Conservation (phyloP, 2,113 vertebrate genomes). For the Phylloscopus whistleri region DNA sequence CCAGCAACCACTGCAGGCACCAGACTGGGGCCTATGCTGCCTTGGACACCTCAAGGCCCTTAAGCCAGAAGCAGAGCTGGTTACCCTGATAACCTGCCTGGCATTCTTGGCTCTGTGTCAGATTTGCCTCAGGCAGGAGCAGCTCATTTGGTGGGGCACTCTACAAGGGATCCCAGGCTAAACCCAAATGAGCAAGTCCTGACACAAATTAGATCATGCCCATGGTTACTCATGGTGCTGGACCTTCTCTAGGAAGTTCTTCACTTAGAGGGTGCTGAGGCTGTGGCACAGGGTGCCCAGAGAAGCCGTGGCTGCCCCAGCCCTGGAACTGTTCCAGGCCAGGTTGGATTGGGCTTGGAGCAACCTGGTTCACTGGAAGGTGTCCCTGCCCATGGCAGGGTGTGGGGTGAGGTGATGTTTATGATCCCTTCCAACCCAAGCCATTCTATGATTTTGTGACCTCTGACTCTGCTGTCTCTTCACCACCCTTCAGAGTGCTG, state of each 20-base stretch:
- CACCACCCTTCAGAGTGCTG: not conserved
- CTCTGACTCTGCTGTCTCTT: not conserved
- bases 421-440: not conserved
- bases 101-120: not conserved
- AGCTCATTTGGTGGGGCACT: not conserved
- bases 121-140: not conserved
- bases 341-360: not conserved
- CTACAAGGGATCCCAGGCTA: not conserved
- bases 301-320: not conserved
- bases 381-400: not conserved
- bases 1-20: not conserved
- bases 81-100: not conserved
- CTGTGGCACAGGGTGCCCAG: not conserved
- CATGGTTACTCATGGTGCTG: not conserved
- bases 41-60: not conserved
- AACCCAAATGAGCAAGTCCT: not conserved
- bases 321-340: not conserved
- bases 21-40: not conserved
- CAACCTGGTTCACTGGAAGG: fast-evolving
- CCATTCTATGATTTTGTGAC: fast-evolving
- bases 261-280: fast-evolving
- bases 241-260: not conserved
- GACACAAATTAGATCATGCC: not conserved
- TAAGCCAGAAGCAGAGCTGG: not conserved
- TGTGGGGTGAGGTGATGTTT: not conserved